phyloP scores from a whole-genome alignment of 2,797 vertebrate species.

The Catamblyrhynchus diadema region DNA sequence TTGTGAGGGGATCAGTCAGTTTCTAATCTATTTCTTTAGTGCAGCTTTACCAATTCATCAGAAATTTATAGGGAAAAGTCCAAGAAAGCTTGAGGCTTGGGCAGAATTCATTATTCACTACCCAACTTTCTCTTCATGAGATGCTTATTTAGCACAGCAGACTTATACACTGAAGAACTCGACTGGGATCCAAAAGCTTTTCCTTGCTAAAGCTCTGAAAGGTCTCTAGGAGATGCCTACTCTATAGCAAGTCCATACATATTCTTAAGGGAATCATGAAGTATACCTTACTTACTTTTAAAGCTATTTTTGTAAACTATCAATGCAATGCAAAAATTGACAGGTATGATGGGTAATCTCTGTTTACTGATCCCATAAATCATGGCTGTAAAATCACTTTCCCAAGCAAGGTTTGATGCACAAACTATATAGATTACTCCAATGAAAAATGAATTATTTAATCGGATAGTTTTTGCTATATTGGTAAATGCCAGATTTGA shows the following conservation, averaged over 20 bases:
- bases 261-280: background rate
- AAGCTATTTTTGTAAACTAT: background rate
- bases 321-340: background rate
- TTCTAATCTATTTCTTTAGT: conserved; percentile 54
- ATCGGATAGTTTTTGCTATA: background rate
- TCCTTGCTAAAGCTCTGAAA: background rate
- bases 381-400: background rate
- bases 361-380: background rate
- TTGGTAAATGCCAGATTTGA: background rate
- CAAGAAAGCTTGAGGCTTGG: background rate
- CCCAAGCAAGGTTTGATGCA: background rate
- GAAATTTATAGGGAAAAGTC: conserved; percentile 34
- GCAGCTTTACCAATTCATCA: conserved; percentile 24
- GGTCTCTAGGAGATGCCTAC: background rate
- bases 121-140: conserved; percentile 19
- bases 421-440: background rate
- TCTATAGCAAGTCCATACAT: background rate
- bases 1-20: conserved; percentile 31
- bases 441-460: background rate
- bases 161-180: background rate
- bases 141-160: background rate
- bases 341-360: background rate
- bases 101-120: conserved; percentile 48
- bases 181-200: background rate
- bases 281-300: background rate